A percentile compares a stretch with the other conserved stretches of the same genome.
phyloP scores from a whole-genome alignment of 2,113 vertebrate genomes.

The Chascanopsetta lugubris region DNA sequence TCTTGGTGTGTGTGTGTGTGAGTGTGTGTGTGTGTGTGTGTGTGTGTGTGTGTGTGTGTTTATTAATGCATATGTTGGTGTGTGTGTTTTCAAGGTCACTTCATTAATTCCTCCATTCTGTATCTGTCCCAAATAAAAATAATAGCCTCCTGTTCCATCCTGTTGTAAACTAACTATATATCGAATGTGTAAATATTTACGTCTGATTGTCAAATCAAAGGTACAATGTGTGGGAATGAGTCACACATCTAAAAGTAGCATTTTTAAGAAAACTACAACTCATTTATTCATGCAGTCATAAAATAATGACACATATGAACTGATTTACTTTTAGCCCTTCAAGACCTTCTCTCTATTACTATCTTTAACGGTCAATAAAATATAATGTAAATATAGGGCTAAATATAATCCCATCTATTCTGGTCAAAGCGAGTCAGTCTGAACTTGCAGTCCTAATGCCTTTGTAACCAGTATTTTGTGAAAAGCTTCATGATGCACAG shows the following conservation, averaged over 20 bases:
- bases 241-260: too few species aligned
- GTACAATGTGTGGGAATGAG: too few species aligned
- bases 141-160: too few species aligned
- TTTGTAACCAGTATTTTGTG: neutral
- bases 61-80: too few species aligned
- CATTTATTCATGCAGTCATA: too few species aligned
- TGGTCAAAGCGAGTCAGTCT: neutral
- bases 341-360: too few species aligned
- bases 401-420: neutral
- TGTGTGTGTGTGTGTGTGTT: conserved; percentile 1
- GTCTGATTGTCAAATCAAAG: neutral
- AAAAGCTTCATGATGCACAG: neutral
- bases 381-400: neutral
- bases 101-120: too few species aligned
- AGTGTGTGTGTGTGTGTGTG: conserved; percentile 9
- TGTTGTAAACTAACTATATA: neutral
- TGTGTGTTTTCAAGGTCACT: too few species aligned
- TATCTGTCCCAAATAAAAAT: conserved; percentile 19
- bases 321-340: too few species aligned
- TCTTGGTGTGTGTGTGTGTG: neutral
- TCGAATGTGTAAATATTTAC: neutral
- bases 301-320: too few species aligned
- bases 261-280: too few species aligned
- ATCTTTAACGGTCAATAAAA: neutral
- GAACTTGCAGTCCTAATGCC: neutral